A percentile compares a stretch with the other conserved stretches of the same genome.
Conservation (phyloP, 2,888 invertebrate species). For the Agrotis clavis region DNA sequence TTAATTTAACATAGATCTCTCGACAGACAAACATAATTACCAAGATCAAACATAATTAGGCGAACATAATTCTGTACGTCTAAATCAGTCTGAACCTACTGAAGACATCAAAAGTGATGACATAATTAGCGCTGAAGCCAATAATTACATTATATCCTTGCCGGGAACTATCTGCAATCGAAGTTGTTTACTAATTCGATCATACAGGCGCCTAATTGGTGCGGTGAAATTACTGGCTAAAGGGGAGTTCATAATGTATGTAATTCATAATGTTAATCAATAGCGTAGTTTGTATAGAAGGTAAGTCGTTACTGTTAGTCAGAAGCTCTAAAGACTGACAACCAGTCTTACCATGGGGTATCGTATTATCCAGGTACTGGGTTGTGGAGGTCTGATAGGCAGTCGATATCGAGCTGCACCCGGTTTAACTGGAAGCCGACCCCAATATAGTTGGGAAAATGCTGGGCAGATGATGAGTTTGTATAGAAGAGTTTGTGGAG, state of each 20-base stretch:
- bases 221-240: slow-evolving; percentile 43
- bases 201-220: slow-evolving; percentile 47
- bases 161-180: slow-evolving; percentile 44
- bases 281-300: background rate
- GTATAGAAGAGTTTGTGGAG: too few relatives aligned
- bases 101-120: slow-evolving; percentile 20
- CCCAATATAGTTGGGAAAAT: too few relatives aligned
- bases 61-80: background rate
- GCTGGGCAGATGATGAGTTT: too few relatives aligned
- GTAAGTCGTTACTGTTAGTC: too few relatives aligned
- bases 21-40: background rate
- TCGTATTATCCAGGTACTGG: too few relatives aligned
- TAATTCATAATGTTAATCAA: too few relatives aligned
- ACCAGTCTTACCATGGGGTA: too few relatives aligned
- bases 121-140: slow-evolving; percentile 18
- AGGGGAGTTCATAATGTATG: slow-evolving; percentile 23
- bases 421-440: too few relatives aligned
- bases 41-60: background rate
- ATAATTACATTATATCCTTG: slow-evolving; percentile 51
- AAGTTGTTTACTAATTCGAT: slow-evolving; percentile 55
- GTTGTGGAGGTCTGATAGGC: too few relatives aligned
- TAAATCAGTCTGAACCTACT: background rate
- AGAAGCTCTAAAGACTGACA: too few relatives aligned
- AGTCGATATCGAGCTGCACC: too few relatives aligned
- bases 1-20: too few relatives aligned